Evolutionary conservation across 2,888 invertebrate species (phyloP).

Genomic region (Drosophila siamana): DNA sequence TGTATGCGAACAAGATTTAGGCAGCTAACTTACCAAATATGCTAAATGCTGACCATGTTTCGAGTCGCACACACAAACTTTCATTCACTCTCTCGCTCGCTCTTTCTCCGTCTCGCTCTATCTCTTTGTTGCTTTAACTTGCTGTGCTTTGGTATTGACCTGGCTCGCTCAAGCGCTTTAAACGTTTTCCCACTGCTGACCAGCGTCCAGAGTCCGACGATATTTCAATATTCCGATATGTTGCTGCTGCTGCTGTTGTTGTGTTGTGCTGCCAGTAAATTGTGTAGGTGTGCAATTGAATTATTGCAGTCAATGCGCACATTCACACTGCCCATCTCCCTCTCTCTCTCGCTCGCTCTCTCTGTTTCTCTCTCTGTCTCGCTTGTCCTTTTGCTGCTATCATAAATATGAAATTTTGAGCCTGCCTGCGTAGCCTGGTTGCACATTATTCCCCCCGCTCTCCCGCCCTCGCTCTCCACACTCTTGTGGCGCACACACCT

Average conservation of each 20-base stretch:
- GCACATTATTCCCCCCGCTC: slow-evolving; percentile 21
- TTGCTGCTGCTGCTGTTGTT: slow-evolving; percentile 19
- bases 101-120: too few species aligned
- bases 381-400: slow-evolving; percentile 18
- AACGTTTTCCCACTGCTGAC: slow-evolving; percentile 60
- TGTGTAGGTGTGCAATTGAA: slow-evolving; percentile 82
- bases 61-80: not conserved
- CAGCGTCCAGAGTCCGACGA: slow-evolving; percentile 22
- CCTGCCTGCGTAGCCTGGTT: slow-evolving; percentile 34
- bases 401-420: slow-evolving; percentile 77
- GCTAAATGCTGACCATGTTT: slow-evolving; percentile 60
- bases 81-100: not conserved
- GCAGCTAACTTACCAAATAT: slow-evolving; percentile 49
- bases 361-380: not conserved
- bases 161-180: slow-evolving; percentile 69
- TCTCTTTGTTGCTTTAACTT: slow-evolving; percentile 24
- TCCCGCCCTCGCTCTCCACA: not conserved
- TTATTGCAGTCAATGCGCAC: slow-evolving; percentile 77
- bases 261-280: slow-evolving; percentile 58
- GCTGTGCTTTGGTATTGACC: slow-evolving; percentile 4
- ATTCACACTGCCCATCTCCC: slow-evolving; percentile 47
- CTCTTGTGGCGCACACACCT: not conserved
- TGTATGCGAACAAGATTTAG: slow-evolving; percentile 18
- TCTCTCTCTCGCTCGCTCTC: not conserved
- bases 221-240: slow-evolving; percentile 60